A percentile compares a stretch with the other conserved stretches of the same genome.
phyloP scores from a whole-genome alignment of 2,113 vertebrate species.

The Alouatta palliata region DNA sequence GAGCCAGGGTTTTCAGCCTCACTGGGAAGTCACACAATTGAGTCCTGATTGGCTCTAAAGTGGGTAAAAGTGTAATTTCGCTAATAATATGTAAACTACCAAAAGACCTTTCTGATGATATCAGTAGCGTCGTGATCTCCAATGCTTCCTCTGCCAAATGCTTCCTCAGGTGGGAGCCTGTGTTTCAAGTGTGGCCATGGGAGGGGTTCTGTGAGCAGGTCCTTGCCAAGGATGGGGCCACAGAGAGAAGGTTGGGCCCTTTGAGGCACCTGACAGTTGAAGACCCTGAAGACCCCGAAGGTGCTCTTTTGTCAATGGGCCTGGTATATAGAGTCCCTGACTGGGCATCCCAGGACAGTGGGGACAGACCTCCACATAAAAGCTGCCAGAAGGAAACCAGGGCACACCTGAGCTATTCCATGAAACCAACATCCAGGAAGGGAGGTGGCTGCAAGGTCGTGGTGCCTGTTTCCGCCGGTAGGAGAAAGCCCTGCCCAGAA shows the following conservation, averaged over 20 bases:
- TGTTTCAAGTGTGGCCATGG: fast-evolving
- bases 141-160: fast-evolving
- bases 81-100: neutral
- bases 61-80: neutral
- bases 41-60: neutral
- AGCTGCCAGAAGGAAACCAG: neutral
- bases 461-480: fast-evolving
- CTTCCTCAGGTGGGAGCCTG: neutral
- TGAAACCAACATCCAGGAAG: fast-evolving
- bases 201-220: neutral
- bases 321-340: fast-evolving
- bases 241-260: neutral
- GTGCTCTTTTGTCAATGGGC: fast-evolving
- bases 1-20: neutral
- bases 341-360: neutral
- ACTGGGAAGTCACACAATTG: neutral
- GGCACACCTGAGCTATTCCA: fast-evolving
- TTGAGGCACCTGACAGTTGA: too few species aligned
- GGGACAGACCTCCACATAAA: too few species aligned
- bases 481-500: neutral
- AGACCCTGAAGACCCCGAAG: neutral
- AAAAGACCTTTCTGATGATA: too few species aligned
- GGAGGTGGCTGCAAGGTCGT: fast-evolving
- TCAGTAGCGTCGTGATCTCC: fast-evolving
- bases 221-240: fast-evolving